Base-by-base conservation (phyloP, 2,888 invertebrate genomes). In the Trimorus sp. region DNA sequence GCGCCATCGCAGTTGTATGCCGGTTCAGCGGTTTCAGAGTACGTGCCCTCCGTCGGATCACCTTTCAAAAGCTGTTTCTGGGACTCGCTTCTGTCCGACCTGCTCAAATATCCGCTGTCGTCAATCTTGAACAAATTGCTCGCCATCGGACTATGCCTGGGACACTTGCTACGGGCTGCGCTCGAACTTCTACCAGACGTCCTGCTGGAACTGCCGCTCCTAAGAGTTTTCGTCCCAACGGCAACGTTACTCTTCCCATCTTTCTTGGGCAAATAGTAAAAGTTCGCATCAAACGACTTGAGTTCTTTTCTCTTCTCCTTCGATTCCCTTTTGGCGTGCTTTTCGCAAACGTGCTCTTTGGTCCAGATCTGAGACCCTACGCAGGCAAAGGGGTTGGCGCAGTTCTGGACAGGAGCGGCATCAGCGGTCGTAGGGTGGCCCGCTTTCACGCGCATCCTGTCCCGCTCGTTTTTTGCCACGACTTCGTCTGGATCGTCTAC, bases 91-190 rank as follows among this genome's bases (percentile, higher is more conserved):
- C 96, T 97, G 88, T 97, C 97, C 42, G 96, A 96, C 89, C 97
- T 97, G 89, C 97, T 85, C 76, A 97, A 93, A 88, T 97, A 97
- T 0, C 97, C 97, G 0, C 97, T 96, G 90, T 97, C 97, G 51
- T 91, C 91, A 7, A 90, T 58, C 53, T 83, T 82, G 12, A 54
- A 14, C 2, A 66, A 37, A 45, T 58, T 70, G n/a, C 16, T 73
- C 11, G 36, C 5, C 16, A 68, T 12, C 9, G 63, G 49, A 36
- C 65, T 75, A 14, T 71, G 63, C 11, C 56, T 56, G 14, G 59
- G 16, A 16, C 68, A 79, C 14, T 51, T 77, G 14, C 60, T 53
- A 1, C 15, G 14, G 0, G 36, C 40, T n/a, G 11, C 15, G 16
- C 37, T 58, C 6, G 65, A 51, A 16, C 51, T 63, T 16, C 15